phyloP scores from a whole-genome alignment of 2,888 invertebrate species.

The Nomada hirtipes region DNA sequence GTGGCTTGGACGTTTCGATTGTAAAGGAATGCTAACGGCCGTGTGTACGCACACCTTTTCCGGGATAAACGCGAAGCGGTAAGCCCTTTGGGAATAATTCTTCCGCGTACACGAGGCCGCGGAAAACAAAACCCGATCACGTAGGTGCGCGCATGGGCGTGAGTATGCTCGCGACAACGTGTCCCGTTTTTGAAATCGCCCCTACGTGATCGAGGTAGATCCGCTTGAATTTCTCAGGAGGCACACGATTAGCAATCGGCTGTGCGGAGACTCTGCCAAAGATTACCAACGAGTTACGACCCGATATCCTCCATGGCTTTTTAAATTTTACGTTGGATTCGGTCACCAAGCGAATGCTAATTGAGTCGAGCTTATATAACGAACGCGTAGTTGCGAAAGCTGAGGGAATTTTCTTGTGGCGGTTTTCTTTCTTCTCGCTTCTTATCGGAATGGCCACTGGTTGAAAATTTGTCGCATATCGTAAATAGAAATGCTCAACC shows the following conservation, averaged over 20 bases:
- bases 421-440: not conserved
- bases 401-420: conserved; percentile 13
- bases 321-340: conserved; percentile 42
- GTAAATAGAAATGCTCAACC: no score
- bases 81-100: conserved; percentile 55
- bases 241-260: conserved; percentile 55
- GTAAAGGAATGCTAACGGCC: conserved; percentile 28
- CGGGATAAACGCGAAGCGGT: conserved; percentile 46
- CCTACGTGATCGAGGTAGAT: conserved; percentile 76
- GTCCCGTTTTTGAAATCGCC: conserved; percentile 79
- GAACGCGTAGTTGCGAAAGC: conserved; percentile 30
- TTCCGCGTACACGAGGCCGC: conserved; percentile 62
- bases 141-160: conserved; percentile 72
- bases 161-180: conserved; percentile 71
- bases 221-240: conserved; percentile 57
- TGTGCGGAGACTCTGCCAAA: conserved; percentile 48
- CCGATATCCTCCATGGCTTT: conserved; percentile 44
- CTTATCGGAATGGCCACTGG: not conserved
- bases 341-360: conserved; percentile 47
- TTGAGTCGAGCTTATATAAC: conserved; percentile 43
- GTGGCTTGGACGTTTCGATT: not conserved
- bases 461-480: not conserved
- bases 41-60: conserved; percentile 43
- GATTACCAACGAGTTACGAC: conserved; percentile 57
- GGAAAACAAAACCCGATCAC: conserved; percentile 76